Conservation (phyloP, 1,140 invertebrate genomes). For the Drosophila tani region DNA sequence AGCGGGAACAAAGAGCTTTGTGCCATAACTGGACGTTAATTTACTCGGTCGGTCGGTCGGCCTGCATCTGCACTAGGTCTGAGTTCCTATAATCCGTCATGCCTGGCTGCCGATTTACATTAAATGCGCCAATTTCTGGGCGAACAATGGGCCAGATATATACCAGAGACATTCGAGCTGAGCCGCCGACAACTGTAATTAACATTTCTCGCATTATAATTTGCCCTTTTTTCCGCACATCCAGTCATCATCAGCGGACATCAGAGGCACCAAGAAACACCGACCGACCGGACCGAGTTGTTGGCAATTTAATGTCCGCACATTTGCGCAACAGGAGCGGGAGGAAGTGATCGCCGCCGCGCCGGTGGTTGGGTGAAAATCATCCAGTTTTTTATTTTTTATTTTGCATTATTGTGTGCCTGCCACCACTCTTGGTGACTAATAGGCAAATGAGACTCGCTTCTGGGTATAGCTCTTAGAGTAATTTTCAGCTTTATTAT, state of each 20-base stretch:
- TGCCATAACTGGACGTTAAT: constrained; percentile 72
- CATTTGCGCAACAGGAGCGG: constrained; percentile 51
- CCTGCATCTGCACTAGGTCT: constrained; percentile 52
- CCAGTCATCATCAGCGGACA: constrained; percentile 34
- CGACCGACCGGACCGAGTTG: constrained; percentile 35
- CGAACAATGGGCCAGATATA: constrained; percentile 57
- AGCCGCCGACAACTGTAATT: constrained; percentile 64
- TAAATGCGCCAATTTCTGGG: constrained; percentile 70
- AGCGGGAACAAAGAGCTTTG: constrained; percentile 54
- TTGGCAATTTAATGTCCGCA: constrained; percentile 70
- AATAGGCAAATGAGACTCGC: constrained; percentile 46
- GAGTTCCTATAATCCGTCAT: constrained; percentile 75
- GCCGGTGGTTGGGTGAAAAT: constrained; percentile 37
- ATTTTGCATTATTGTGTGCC: constrained; percentile 34
- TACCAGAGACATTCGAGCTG: constrained; percentile 40
- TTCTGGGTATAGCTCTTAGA: constrained; percentile 13
- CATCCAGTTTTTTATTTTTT: not conserved
- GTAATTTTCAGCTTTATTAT: constrained; percentile 18
- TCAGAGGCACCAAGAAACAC: constrained; percentile 21
- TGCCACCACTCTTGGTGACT: constrained; percentile 50
- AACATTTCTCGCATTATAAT: constrained; percentile 81
- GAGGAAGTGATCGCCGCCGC: constrained; percentile 19
- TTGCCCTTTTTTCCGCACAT: constrained; percentile 68
- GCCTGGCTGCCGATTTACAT: constrained; percentile 72
- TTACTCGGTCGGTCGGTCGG: constrained; percentile 26